phyloP scores from a whole-genome alignment of 2,113 vertebrate genomes.

The Tonatia bakeri region DNA sequence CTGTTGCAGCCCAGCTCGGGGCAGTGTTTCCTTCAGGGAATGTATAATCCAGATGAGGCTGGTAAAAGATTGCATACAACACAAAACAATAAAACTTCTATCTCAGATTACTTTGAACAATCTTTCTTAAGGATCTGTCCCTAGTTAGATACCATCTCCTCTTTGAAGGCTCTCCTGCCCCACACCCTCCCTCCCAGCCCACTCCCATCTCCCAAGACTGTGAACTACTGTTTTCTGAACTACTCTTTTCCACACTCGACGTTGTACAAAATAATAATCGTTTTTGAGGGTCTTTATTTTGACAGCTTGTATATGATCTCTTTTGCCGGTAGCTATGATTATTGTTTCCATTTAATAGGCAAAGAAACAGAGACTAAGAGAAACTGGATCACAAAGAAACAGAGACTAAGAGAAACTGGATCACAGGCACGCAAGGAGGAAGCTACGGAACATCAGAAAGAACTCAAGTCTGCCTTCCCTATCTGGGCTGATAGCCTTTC shows the following conservation, averaged over 20 bases:
- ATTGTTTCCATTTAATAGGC: neutral
- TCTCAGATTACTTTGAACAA: neutral
- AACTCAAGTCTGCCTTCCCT: neutral
- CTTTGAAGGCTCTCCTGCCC: neutral
- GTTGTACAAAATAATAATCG: neutral
- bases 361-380: conserved; percentile 2
- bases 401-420: conserved; percentile 3
- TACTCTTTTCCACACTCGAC: neutral
- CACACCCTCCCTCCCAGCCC: neutral
- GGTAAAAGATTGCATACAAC: neutral
- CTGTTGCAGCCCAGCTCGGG: neutral
- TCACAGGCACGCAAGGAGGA: neutral
- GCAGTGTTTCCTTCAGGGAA: neutral
- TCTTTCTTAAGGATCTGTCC: neutral
- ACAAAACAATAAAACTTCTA: neutral
- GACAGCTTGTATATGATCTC: neutral
- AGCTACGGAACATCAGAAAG: neutral
- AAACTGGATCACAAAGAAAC: conserved; percentile 1
- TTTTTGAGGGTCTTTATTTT: neutral
- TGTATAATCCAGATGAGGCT: conserved; percentile 22
- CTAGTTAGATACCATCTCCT: neutral
- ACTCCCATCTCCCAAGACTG: neutral
- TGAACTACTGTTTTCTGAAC: neutral
- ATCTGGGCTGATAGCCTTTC: neutral
- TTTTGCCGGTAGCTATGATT: neutral